Conservation (phyloP, 2,797 vertebrate species). For the Oreochromis grahami region DNA sequence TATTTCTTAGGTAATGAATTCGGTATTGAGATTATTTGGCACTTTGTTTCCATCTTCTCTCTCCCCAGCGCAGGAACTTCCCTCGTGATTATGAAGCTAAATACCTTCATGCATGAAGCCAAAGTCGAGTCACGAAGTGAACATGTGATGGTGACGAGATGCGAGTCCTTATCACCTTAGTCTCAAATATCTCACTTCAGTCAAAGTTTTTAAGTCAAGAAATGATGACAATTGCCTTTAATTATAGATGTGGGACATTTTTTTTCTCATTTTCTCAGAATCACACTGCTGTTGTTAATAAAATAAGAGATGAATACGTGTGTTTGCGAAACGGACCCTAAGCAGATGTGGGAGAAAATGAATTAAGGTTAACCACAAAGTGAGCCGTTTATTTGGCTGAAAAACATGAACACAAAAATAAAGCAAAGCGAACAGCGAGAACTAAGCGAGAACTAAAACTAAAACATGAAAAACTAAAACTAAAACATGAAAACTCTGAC, state of each 20-base stretch:
- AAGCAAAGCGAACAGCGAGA: background rate
- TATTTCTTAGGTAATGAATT: background rate
- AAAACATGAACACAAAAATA: background rate
- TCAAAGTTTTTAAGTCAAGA: background rate
- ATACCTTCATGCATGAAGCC: background rate
- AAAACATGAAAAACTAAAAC: background rate
- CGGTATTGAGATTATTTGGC: background rate
- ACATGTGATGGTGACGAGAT: background rate
- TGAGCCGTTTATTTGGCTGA: background rate
- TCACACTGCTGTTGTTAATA: background rate
- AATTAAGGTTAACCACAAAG: background rate
- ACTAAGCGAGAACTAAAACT: too few relatives aligned
- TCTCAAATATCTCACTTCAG: background rate
- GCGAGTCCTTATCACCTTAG: background rate
- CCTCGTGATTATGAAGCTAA: background rate
- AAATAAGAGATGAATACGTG: background rate
- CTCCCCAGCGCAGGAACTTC: background rate
- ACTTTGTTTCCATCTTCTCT: background rate
- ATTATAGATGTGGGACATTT: background rate
- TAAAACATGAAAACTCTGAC: background rate
- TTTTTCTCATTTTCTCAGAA: background rate
- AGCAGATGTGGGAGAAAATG: background rate
- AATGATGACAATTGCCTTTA: background rate
- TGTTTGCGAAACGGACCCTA: background rate
- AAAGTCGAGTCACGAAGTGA: fast-evolving